Percentiles rank a stretch among this genome's conserved stretches.
phyloP scores from a whole-genome alignment of 2,888 invertebrate species.

The Sipunculus nudus region DNA sequence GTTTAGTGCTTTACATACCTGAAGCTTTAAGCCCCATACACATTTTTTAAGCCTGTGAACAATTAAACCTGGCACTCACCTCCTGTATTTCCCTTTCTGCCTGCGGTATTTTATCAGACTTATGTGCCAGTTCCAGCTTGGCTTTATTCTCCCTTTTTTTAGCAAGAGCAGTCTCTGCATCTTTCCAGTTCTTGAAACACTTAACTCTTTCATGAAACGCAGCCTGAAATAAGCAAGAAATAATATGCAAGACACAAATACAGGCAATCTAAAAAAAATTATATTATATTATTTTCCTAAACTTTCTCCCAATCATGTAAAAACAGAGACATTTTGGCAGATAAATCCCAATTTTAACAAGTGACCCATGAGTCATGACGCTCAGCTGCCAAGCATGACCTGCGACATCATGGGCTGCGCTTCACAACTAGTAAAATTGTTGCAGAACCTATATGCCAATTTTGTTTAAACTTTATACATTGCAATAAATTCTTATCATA shows the following conservation, averaged over 20 bases:
- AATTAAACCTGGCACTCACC: conserved; percentile 69
- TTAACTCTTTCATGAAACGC: conserved; percentile 79
- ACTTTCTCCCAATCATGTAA: no score
- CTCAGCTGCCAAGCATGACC: no score
- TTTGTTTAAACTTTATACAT: no score
- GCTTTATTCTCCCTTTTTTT: conserved; percentile 94
- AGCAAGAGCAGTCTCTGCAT: conserved; percentile 91
- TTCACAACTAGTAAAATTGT: no score
- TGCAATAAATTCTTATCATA: no score
- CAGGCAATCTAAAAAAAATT: background rate
- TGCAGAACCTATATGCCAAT: no score
- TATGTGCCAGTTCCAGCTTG: conserved; percentile 87
- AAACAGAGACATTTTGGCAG: no score
- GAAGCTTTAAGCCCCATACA: background rate
- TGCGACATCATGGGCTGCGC: no score
- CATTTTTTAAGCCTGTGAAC: background rate
- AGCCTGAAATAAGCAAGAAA: conserved; percentile 72
- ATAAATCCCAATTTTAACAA: no score
- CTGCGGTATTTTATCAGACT: conserved; percentile 88
- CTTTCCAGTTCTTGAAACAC: conserved; percentile 97
- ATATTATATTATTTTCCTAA: background rate
- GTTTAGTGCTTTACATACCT: no score
- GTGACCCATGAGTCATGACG: no score
- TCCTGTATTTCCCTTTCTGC: conserved; percentile 92
- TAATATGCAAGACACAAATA: background rate